A percentile compares a stretch with the other conserved stretches of the same genome.
phyloP scores from a whole-genome alignment of 2,113 vertebrate genomes.

The Pristiophorus japonicus region DNA sequence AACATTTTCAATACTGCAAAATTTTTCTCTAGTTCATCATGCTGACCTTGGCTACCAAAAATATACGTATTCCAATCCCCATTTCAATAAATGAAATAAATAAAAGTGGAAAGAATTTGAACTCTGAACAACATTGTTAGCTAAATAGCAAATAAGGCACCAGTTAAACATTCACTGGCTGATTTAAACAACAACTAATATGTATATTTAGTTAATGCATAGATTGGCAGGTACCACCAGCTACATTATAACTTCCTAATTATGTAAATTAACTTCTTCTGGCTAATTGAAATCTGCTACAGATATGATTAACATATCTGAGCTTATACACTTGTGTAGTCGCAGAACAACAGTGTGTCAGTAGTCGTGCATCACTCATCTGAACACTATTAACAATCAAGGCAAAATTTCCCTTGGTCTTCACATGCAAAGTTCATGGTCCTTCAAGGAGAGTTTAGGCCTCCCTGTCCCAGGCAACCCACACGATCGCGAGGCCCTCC shows the following conservation, averaged over 20 bases:
- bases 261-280: conserved; percentile 20
- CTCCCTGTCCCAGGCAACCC: not conserved
- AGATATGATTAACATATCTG: not conserved
- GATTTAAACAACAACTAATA: not conserved
- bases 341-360: not conserved
- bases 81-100: not conserved
- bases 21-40: not conserved
- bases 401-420: not conserved
- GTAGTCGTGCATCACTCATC: not conserved
- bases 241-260: conserved; percentile 4
- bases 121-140: not conserved
- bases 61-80: not conserved
- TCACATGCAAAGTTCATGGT: not conserved
- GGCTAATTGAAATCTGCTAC: not conserved
- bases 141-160: not conserved
- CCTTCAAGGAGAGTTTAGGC: not conserved
- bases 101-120: not conserved
- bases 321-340: not conserved
- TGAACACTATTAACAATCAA: not conserved
- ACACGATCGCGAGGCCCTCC: not conserved
- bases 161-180: conserved; percentile 13
- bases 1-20: not conserved
- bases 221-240: conserved; percentile 6
- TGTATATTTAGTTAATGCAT: not conserved
- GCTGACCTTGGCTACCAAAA: not conserved